A percentile compares a stretch with the other conserved stretches of the same genome.
Evolutionary conservation across 2,797 vertebrate genomes (phyloP).

Genomic region (Thaleichthys pacificus): DNA sequence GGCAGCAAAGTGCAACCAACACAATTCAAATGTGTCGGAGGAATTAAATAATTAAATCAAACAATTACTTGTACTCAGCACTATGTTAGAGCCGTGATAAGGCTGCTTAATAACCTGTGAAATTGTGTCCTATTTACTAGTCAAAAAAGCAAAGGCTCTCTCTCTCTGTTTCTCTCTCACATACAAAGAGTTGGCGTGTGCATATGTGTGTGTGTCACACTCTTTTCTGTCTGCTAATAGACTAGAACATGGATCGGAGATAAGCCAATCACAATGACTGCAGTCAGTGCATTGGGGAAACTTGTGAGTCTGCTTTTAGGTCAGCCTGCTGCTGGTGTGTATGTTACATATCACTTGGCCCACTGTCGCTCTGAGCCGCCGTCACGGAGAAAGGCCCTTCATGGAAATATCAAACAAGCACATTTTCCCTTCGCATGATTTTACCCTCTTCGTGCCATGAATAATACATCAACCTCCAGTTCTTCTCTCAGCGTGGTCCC

Average conservation of each 20-base stretch:
- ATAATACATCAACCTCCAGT: slow-evolving; percentile 60
- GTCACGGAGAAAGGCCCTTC: slow-evolving; percentile 32
- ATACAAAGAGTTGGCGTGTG: not conserved
- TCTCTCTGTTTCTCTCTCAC: not conserved
- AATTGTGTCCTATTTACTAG: slow-evolving; percentile 58
- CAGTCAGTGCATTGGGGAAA: slow-evolving; percentile 17
- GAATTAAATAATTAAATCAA: slow-evolving; percentile 60
- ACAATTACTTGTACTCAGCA: slow-evolving; percentile 58
- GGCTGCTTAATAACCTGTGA: slow-evolving; percentile 67
- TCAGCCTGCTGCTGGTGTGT: not conserved
- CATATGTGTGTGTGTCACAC: not conserved
- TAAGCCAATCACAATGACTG: slow-evolving; percentile 26
- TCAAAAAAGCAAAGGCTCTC: slow-evolving; percentile 33
- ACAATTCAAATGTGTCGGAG: slow-evolving; percentile 29
- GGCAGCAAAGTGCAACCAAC: slow-evolving; percentile 37
- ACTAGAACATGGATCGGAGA: slow-evolving; percentile 13
- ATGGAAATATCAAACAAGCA: slow-evolving; percentile 50
- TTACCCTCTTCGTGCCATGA: slow-evolving; percentile 53
- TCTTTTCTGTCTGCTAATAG: slow-evolving; percentile 3
- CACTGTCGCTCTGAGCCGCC: slow-evolving; percentile 19
- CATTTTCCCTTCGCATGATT: slow-evolving; percentile 45
- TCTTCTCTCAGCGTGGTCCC: slow-evolving; percentile 42
- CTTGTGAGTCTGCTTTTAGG: slow-evolving; percentile 12
- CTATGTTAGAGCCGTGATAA: slow-evolving; percentile 53
- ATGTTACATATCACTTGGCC: slow-evolving; percentile 27